Conservation (phyloP, 2,888 invertebrate species). For the Pachydiplax longipennis region DNA sequence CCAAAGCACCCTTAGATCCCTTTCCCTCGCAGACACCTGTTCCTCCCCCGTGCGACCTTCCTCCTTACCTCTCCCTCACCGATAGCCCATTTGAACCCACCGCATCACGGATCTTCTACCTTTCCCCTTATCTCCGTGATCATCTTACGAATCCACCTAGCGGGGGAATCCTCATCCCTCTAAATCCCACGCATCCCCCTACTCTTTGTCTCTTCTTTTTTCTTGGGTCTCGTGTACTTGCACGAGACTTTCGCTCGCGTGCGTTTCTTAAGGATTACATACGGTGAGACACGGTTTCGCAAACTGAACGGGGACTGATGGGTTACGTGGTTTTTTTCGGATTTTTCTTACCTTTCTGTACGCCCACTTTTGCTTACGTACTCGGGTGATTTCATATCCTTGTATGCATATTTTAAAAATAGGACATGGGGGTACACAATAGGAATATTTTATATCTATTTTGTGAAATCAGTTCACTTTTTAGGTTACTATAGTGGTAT, state of each 20-base stretch:
- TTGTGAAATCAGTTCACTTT: no score
- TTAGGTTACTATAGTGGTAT: no score
- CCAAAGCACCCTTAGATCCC: neutral
- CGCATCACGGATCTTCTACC: neutral
- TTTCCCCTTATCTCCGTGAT: neutral
- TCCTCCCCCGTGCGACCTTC: neutral
- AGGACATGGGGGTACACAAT: no score
- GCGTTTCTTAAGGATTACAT: neutral
- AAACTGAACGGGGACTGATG: no score
- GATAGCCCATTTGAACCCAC: neutral
- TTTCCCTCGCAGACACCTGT: neutral
- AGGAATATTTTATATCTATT: no score
- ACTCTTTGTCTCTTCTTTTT: neutral
- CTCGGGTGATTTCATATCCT: neutral
- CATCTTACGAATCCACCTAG: neutral
- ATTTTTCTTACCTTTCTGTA: no score
- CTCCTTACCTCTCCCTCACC: neutral
- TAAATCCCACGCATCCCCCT: neutral
- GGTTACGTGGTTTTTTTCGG: neutral
- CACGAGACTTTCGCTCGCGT: slow-evolving; percentile 1
- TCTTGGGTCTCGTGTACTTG: neutral
- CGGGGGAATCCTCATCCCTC: neutral
- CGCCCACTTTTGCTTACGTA: no score
- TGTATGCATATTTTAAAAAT: no score
- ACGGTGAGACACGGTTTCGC: neutral